A percentile compares a stretch with the other conserved stretches of the same genome.
Conservation (phyloP, 2,888 invertebrate genomes). For the Cephus runcator region DNA sequence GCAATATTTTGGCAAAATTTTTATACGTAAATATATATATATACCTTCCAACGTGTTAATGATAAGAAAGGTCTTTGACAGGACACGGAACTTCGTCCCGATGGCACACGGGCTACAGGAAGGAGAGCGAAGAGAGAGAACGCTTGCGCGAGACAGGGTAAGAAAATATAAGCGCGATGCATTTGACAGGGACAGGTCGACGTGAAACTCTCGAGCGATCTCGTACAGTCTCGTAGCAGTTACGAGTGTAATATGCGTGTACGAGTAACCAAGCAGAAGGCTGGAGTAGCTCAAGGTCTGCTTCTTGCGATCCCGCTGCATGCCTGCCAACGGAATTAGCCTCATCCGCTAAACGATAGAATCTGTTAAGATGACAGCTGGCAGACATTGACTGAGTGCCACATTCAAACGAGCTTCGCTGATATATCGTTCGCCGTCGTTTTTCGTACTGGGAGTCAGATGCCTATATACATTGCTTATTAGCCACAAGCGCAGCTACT, state of each 20-base stretch:
- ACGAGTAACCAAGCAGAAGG: background rate
- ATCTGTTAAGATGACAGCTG: constrained; percentile 22
- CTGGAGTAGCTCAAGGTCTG: constrained; percentile 7
- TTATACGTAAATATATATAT: background rate
- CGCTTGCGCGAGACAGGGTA: background rate
- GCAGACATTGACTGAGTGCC: constrained; percentile 6
- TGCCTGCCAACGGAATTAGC: constrained; percentile 15
- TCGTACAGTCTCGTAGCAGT: background rate
- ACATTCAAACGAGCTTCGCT: background rate
- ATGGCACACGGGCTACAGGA: background rate
- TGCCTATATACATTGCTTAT: background rate
- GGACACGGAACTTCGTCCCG: background rate
- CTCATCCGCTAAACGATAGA: constrained; percentile 22
- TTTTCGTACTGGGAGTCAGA: background rate
- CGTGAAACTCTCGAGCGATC: background rate
- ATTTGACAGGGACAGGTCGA: background rate
- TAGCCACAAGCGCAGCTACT: constrained; percentile 1
- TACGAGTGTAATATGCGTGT: constrained; percentile 1
- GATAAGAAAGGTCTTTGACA: background rate
- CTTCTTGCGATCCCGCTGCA: constrained; percentile 11
- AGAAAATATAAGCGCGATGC: background rate
- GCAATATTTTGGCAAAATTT: no score
- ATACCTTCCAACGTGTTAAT: background rate
- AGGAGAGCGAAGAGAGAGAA: background rate
- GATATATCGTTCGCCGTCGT: constrained; percentile 2